Conservation (phyloP, 2,888 invertebrate species). For the Agrochola macilenta region DNA sequence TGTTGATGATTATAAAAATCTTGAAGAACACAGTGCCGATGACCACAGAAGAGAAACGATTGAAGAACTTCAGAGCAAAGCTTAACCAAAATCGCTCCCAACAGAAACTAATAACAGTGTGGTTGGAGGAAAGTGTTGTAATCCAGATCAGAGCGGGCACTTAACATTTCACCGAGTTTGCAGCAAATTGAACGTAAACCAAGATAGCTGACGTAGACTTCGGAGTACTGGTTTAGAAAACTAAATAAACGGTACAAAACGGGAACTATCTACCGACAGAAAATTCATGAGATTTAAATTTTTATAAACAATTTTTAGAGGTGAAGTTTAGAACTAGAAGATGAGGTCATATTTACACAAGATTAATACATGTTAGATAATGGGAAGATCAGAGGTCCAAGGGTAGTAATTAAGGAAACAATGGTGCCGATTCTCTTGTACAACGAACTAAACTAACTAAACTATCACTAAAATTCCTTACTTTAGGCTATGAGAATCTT, state of each 20-base stretch:
- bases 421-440: too few relatives aligned
- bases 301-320: background rate
- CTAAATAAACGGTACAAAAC: constrained; percentile 52
- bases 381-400: background rate
- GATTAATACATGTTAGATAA: background rate
- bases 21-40: background rate
- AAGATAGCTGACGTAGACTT: constrained; percentile 41
- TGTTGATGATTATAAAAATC: background rate
- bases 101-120: constrained; percentile 16
- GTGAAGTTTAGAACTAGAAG: constrained; percentile 16
- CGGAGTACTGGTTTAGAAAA: constrained; percentile 34
- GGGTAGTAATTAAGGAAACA: background rate
- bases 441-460: too few relatives aligned
- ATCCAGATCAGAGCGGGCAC: constrained; percentile 33
- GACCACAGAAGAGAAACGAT: background rate
- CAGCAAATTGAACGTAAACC: constrained; percentile 43
- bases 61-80: background rate
- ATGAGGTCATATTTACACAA: background rate
- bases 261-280: constrained; percentile 26
- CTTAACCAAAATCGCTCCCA: constrained; percentile 3
- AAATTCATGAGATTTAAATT: constrained; percentile 29
- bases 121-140: constrained; percentile 35
- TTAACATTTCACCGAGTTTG: constrained; percentile 40
- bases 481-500: too few relatives aligned
- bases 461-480: too few relatives aligned